Percentiles rank a stretch among this genome's conserved stretches.
phyloP scores from a whole-genome alignment of 1,140 invertebrate genomes.

The Aphidius gifuensis region DNA sequence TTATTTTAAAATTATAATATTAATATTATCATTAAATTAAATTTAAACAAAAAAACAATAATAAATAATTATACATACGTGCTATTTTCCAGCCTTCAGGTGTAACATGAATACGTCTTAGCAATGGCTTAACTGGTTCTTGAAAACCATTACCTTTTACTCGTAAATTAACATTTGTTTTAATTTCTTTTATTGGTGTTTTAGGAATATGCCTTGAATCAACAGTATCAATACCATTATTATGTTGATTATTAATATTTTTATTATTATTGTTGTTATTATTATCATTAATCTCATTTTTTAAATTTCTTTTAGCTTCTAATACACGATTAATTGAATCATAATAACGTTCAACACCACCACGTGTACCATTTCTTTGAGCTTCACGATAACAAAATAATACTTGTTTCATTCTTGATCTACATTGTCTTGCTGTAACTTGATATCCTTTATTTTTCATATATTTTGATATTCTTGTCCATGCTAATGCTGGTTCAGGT shows the following conservation, averaged over 20 bases:
- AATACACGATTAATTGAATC: constrained; percentile 49
- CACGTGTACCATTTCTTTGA: constrained; percentile 44
- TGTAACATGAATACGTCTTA: constrained; percentile 44
- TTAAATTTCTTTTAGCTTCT: constrained; percentile 31
- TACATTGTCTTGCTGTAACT: constrained; percentile 49
- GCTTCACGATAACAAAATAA: constrained; percentile 52
- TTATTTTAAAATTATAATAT: background rate
- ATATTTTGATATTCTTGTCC: constrained; percentile 50
- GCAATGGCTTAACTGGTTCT: constrained; percentile 40
- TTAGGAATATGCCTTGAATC: constrained; percentile 41
- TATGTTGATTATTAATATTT: constrained; percentile 14
- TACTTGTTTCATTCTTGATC: constrained; percentile 52
- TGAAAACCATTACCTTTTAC: constrained; percentile 45
- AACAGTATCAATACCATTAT: constrained; percentile 46
- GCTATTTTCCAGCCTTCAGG: constrained; percentile 42
- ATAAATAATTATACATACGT: constrained; percentile 24
- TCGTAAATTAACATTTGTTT: constrained; percentile 51
- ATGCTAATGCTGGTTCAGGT: constrained; percentile 46
- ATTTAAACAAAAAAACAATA: constrained; percentile 17
- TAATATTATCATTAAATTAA: background rate
- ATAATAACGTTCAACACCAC: constrained; percentile 50
- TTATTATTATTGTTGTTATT: constrained; percentile 31
- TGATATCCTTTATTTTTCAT: constrained; percentile 53
- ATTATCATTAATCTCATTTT: constrained; percentile 24
- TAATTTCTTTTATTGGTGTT: constrained; percentile 49